Base-by-base conservation (phyloP, 2,113 vertebrate species). In the Casuarius casuarius region DNA sequence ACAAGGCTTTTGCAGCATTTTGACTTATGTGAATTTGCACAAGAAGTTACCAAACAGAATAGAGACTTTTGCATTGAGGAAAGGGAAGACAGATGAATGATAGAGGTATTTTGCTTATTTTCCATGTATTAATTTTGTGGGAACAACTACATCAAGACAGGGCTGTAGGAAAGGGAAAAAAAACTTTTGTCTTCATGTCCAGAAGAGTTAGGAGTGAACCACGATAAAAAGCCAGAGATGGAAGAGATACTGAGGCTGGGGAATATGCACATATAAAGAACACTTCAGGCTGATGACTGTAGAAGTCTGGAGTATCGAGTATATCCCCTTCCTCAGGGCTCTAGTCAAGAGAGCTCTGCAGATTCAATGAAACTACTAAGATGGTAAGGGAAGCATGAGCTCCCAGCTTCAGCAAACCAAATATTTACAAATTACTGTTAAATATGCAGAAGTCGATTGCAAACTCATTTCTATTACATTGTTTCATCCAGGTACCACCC, bases 341-440 rank as follows among this genome's bases (percentile, higher is more conserved):
- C 38, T 73, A 44, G 25, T 29, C 12, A 25, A 42, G 52, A 25
- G 1, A 15, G 71, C 44, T 21, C 58, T 59, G 16, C 2, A 48
- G 23, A 26, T 28, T 28, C 19, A 1, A 15, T 14, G 38, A n/a
- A 75, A 81, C 1, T 28, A 23, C 17, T 16, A 3, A 42, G 14
- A 44, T 12, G 67, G 7, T 0, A 14, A 4, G 9, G 40, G 8
- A 33, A 40, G 73, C 54, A 71, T 0, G 0, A 78, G 70, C 14
- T 20, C 56, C 63, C 38, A 26, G 28, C 46, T 72, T 70, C 16
- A 63, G 22, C 46, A 25, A n/a, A 29, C 26, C 52, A 82, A 44
- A 10, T 6, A 22, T 11, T 70, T 54, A 48, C 25, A 72, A n/a
- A 67, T 10, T 42, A 9, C 46, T 33, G 25, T 6, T 44, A 21